Evolutionary conservation across 2,888 invertebrate genomes (phyloP).

Genomic region (Coecobrya sp.): DNA sequence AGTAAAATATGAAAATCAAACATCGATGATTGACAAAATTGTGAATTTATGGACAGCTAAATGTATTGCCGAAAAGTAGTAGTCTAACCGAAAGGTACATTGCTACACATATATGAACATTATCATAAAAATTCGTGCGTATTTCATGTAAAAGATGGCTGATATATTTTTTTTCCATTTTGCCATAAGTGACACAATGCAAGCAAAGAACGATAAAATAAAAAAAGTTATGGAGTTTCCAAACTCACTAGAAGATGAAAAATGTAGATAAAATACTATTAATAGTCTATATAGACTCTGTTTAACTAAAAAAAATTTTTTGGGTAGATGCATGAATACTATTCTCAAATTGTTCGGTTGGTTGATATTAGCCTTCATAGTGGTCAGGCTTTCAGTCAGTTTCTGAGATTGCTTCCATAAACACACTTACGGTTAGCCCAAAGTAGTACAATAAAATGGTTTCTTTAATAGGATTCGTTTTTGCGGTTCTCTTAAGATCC

Average conservation of each 20-base stretch:
- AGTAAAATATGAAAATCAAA: background rate
- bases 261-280: background rate
- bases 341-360: slow-evolving; percentile 2
- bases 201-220: background rate
- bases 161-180: slow-evolving; percentile 5
- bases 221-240: slow-evolving; percentile 15
- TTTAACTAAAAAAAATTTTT: too few species aligned
- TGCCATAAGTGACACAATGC: background rate
- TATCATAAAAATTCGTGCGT: too few species aligned
- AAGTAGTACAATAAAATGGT: slow-evolving; percentile 43
- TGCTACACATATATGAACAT: background rate
- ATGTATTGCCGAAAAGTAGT: background rate
- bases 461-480: background rate
- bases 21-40: slow-evolving; percentile 15
- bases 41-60: slow-evolving; percentile 17
- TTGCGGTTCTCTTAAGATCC: slow-evolving; percentile 10
- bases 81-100: background rate
- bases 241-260: background rate
- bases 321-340: too few species aligned
- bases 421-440: background rate
- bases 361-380: background rate
- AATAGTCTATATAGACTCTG: background rate
- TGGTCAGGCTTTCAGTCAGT: background rate
- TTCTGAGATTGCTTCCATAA: slow-evolving; percentile 27
- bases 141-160: background rate